These are phyloP conservation scores for Zenarchopterus dispar DNA, from an alignment of 2,797 vertebrate genomes.

Conservation along the genomic window DNA sequence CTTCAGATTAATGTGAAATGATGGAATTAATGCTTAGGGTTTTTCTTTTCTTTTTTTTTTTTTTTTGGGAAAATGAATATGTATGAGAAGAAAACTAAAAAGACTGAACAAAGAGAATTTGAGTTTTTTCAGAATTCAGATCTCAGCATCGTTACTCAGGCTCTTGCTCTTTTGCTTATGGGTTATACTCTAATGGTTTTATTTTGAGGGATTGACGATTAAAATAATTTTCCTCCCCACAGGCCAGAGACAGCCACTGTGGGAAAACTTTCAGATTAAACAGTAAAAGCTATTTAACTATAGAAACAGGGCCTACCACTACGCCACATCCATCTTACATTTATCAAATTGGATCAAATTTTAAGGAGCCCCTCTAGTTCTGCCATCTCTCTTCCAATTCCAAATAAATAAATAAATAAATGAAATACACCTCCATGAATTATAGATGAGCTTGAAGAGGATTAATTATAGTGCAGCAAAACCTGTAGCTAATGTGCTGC, in stretches of 20 bases:
- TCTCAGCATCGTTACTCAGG: not conserved
- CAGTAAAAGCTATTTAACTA: slow-evolving; percentile 38
- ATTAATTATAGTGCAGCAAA: slow-evolving; percentile 69
- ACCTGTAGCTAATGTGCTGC: slow-evolving; percentile 62
- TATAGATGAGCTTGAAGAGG: slow-evolving; percentile 65
- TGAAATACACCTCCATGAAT: slow-evolving; percentile 57
- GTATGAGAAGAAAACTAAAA: slow-evolving; percentile 25
- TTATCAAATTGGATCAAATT: slow-evolving; percentile 46
- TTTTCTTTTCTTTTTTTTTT: too few relatives aligned
- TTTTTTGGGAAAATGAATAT: slow-evolving; percentile 30
- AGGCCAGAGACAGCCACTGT: not conserved
- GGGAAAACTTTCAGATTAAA: slow-evolving; percentile 22
- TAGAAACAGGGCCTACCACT: too few relatives aligned
- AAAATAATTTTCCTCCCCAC: not conserved
- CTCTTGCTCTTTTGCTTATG: not conserved
- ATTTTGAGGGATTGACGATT: slow-evolving; percentile 15
- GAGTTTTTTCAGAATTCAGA: slow-evolving; percentile 11
- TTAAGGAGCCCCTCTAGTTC: slow-evolving; percentile 40
- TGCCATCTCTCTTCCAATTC: slow-evolving; percentile 33
- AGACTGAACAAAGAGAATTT: slow-evolving; percentile 11
- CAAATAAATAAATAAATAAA: slow-evolving; percentile 1
- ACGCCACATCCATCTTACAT: slow-evolving; percentile 18
- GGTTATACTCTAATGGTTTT: not conserved
- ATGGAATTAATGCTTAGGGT: slow-evolving; percentile 19
- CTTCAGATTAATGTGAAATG: slow-evolving; percentile 15